Percentiles rank a stretch among this genome's conserved stretches.
Evolutionary conservation across 2,113 vertebrate species (phyloP).

Genomic region (Pterocles gutturalis): DNA sequence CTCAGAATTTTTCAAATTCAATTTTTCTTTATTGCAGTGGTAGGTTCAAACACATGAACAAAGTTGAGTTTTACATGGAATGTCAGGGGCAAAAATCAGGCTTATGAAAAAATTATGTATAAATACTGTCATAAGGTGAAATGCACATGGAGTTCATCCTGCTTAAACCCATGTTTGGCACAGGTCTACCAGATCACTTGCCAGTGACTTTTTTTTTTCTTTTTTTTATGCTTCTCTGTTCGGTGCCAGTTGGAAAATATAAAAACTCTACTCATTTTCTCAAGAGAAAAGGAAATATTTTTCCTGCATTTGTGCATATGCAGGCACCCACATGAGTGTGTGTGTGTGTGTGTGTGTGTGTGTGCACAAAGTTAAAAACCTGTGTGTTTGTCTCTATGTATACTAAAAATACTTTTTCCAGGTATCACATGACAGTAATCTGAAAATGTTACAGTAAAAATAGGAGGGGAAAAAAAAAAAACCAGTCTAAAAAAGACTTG

Average conservation of each 20-base stretch:
- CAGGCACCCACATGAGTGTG: neutral
- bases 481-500: neutral
- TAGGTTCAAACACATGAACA: neutral
- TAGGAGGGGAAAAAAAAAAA: neutral
- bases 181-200: neutral
- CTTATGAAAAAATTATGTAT: conserved; percentile 34
- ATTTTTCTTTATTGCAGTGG: neutral
- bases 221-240: neutral
- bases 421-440: neutral
- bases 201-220: neutral
- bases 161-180: conserved; percentile 50
- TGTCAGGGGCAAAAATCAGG: neutral
- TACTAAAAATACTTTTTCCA: neutral
- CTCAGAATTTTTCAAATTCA: neutral
- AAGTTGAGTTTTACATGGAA: neutral
- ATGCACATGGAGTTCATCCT: conserved; percentile 69
- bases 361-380: neutral
- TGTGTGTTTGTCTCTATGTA: neutral
- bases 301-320: neutral
- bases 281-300: neutral
- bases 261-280: neutral
- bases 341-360: conserved; percentile 25
- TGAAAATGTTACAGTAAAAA: neutral
- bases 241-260: conserved; percentile 62
- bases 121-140: conserved; percentile 63